Conservation (phyloP, 1,140 invertebrate species). For the Epicauta chinensis region DNA sequence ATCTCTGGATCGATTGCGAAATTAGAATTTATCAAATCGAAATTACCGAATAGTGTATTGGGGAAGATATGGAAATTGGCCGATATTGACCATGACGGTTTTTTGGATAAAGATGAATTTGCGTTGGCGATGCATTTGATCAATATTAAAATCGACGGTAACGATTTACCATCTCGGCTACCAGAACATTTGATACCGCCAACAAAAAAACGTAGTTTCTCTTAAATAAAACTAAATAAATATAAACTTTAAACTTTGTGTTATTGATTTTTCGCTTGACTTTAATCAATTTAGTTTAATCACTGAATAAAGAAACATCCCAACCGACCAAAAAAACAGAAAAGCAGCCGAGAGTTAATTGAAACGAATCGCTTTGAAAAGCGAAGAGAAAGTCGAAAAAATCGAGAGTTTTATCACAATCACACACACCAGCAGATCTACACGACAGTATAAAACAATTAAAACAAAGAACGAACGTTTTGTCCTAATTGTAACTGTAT, state of each 20-base stretch:
- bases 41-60: slow-evolving; percentile 92
- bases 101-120: slow-evolving; percentile 94
- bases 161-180: slow-evolving; percentile 84
- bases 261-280: too few species aligned
- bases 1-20: slow-evolving; percentile 91
- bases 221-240: neutral
- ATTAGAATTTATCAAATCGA: slow-evolving; percentile 93
- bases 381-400: slow-evolving; percentile 3
- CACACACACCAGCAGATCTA: too few species aligned
- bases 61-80: slow-evolving; percentile 97
- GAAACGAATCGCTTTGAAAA: slow-evolving; percentile 22
- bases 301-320: neutral
- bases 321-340: neutral
- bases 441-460: slow-evolving; percentile 26
- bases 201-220: slow-evolving; percentile 51
- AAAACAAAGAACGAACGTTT: slow-evolving; percentile 31
- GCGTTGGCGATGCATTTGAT: slow-evolving; percentile 98
- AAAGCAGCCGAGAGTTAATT: slow-evolving; percentile 12
- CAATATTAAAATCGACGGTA: slow-evolving; percentile 85
- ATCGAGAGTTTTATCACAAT: too few species aligned
- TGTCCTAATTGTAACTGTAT: slow-evolving; percentile 30
- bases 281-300: slow-evolving; percentile 12
- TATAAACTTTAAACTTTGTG: neutral
- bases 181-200: slow-evolving; percentile 91
- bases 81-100: slow-evolving; percentile 94